Base-by-base conservation (phyloP, 2,888 invertebrate genomes). In the Xylophagus ater region DNA sequence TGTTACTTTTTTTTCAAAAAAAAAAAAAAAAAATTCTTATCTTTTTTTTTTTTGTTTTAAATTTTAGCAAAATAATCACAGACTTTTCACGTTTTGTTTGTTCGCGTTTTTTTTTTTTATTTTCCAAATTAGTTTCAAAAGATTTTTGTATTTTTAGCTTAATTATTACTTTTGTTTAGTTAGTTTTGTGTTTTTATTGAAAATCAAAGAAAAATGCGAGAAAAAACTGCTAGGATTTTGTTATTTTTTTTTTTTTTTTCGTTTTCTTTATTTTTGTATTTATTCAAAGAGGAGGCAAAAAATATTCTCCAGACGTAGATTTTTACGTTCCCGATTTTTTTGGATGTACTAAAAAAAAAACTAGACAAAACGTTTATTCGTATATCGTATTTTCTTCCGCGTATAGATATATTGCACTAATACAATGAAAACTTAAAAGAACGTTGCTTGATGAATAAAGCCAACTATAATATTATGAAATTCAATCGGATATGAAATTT, bases 41-140 rank as follows among this genome's bases (percentile, higher is more conserved):
- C 49, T 45, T 33, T 37, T 38, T 24, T 13, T 21, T 10, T 21
- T 34, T 26, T 37, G 20, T 30, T 26, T 18, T 13, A n/a, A 13
- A 18, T 13, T 40, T 21, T 40, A 49, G 45, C 45, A 51, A 51
- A n/a, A 48, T 48, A 47, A 51, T 51, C 50, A 51, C 50, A 51
- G 50, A 46, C 47, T 48, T 48, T 42, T 46, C 35, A 45, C 44
- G 44, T 41, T 40, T 44, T 43, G 44, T 37, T 35, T 35, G 39
- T n/a, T n/a, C n/a, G n/a, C n/a, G n/a, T n/a, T n/a, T n/a, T n/a
- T n/a, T n/a, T n/a, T n/a, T n/a, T n/a, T n/a, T n/a, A n/a, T n/a
- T n/a, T n/a, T n/a, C n/a, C n/a, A n/a, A n/a, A n/a, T n/a, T n/a
- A n/a, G n/a, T n/a, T n/a, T n/a, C n/a, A n/a, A 42, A 38, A 41